Base-by-base conservation (phyloP, 2,113 vertebrate genomes). In the Bufo gargarizans region DNA sequence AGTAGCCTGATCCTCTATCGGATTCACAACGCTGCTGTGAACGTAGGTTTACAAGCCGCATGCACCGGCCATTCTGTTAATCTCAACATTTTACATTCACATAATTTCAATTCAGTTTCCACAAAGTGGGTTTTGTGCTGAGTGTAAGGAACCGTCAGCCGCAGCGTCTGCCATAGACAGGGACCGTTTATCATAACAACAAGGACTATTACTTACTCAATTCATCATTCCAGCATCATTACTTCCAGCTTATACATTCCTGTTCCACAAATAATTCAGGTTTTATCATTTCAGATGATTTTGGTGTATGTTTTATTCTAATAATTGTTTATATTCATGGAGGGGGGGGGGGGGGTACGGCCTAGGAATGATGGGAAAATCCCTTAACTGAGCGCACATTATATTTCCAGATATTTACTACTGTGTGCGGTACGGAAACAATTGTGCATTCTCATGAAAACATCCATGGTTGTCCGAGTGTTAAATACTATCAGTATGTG, bases 111-210 rank as follows among this genome's bases (percentile, higher is more conserved):
- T 83, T 83, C 81, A 45, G 45, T 69, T 67, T 69, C 47, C 61
- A 83, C 61, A 61, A 53, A 83, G 45, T 13, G 47, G 61, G 61
- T 83, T 83, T 83, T 83, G 61, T 83, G 81, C 81, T 83, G 81
- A 83, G 45, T 22, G 45, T 53, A 49, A 17, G 86, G 84, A 84
- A 19, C 1, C 47, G 89, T 92, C 89, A 86, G 56, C 90, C 91
- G 61, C 81, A 13, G 81, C 81, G 45, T 14, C 45, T 12, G 11
- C 14, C 47, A n/a, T 92, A 83, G 45, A 69, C 81, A 69, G 61
- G 16, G 9, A 65, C 45, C 53, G 81, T 83, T 83, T 69, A 83
- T 69, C 81, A 83, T 83, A 67, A 83, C 81, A 61, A 69, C 61
- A 47, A 53, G 61, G 1, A 16, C 61, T 22, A 83, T 83, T 67